phyloP scores from a whole-genome alignment of 2,113 vertebrate species.

The Piaya cayana region DNA sequence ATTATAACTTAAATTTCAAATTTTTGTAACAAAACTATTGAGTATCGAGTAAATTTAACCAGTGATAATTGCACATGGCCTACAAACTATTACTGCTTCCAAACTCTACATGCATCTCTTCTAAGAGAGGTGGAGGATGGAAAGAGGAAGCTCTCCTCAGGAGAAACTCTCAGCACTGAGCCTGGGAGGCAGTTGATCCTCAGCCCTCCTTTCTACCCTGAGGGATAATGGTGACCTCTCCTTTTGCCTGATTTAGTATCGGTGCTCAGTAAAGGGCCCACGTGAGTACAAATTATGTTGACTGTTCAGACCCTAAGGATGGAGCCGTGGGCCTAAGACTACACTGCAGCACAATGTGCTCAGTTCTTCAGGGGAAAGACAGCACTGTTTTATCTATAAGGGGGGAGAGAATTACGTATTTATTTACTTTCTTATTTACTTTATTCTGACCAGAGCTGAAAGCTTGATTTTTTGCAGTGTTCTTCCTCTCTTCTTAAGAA shows the following conservation, averaged over 20 bases:
- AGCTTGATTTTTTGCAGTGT: background rate
- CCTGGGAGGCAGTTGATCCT: background rate
- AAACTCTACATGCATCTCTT: background rate
- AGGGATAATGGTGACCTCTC: background rate
- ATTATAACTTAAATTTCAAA: background rate
- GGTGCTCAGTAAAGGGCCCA: conserved; percentile 34
- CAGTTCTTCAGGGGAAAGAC: background rate
- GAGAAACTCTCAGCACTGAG: background rate
- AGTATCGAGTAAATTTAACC: background rate
- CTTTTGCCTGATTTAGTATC: background rate
- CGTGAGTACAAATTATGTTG: conserved; percentile 50
- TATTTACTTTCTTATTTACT: background rate
- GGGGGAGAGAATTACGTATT: conserved; percentile 39
- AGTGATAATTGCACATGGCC: background rate
- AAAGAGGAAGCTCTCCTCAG: background rate
- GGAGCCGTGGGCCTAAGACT: background rate
- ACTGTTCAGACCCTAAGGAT: background rate
- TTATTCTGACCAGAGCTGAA: conserved; percentile 34
- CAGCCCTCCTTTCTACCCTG: background rate
- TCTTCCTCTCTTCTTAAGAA: conserved; percentile 17
- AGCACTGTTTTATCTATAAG: background rate
- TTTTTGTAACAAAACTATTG: background rate
- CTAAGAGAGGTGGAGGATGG: background rate
- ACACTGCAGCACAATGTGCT: background rate
- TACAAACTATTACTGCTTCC: background rate